Conservation (phyloP, 1,140 invertebrate species). For the Plodia interpunctella region DNA sequence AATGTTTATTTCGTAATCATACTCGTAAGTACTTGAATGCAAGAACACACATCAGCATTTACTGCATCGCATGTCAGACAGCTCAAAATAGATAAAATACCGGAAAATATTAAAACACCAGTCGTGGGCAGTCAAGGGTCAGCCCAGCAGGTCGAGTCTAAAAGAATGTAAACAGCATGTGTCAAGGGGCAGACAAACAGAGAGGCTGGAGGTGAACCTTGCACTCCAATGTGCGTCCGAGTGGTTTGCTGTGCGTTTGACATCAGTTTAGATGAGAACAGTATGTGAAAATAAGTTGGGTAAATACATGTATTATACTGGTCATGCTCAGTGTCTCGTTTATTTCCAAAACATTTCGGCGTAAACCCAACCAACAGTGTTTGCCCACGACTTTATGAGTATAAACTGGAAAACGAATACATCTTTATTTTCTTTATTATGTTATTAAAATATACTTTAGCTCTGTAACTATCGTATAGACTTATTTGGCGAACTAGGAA, state of each 20-base stretch:
- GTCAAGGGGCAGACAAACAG: constrained; percentile 42
- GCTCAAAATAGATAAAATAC: background rate
- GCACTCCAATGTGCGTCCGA: constrained; percentile 31
- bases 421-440: too few relatives aligned
- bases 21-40: too few relatives aligned
- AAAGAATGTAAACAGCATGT: constrained; percentile 62
- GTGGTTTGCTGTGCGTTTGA: constrained; percentile 34
- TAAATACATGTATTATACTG: too few relatives aligned
- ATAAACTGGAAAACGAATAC: too few relatives aligned
- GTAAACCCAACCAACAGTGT: too few relatives aligned
- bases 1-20: too few relatives aligned
- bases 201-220: constrained; percentile 40
- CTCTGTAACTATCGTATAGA: constrained; percentile 17
- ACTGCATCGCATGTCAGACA: background rate
- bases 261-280: constrained; percentile 10
- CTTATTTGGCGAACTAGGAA: too few relatives aligned
- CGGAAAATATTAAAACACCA: background rate
- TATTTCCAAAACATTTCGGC: too few relatives aligned
- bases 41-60: too few relatives aligned
- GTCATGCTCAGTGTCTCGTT: too few relatives aligned
- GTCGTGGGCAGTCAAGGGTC: constrained; percentile 33
- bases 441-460: too few relatives aligned
- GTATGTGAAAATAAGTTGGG: constrained; percentile 9
- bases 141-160: constrained; percentile 33
- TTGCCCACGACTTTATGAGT: too few relatives aligned